These are phyloP conservation scores for Cetonia aurata DNA, from an alignment of 2,888 invertebrate species.

Conservation along the genomic window DNA sequence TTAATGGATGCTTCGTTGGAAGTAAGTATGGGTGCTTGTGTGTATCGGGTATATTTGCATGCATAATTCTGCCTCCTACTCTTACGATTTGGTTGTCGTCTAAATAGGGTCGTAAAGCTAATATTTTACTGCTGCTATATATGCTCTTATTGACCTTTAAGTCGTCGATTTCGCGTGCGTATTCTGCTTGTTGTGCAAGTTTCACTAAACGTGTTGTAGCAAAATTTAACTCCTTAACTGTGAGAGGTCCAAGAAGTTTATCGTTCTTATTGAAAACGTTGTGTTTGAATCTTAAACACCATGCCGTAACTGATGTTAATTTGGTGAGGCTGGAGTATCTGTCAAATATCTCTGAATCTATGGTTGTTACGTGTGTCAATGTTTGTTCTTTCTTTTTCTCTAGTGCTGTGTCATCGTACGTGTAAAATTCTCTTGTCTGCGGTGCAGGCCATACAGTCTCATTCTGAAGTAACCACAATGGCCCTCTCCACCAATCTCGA, in stretches of 20 bases:
- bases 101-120: neutral
- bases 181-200: neutral
- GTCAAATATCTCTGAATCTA: neutral
- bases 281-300: neutral
- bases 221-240: neutral
- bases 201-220: neutral
- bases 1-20: neutral
- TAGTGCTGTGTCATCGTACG: neutral
- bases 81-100: neutral
- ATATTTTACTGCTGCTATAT: neutral
- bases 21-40: neutral
- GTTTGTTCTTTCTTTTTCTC: neutral
- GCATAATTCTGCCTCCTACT: neutral
- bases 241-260: neutral
- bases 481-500: constrained; percentile 46
- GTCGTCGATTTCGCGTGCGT: neutral
- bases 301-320: neutral
- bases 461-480: constrained; percentile 45
- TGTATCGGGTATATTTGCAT: neutral
- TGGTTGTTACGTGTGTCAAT: neutral
- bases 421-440: neutral
- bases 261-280: neutral
- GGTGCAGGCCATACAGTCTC: constrained; percentile 47
- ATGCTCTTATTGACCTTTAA: neutral
- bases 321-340: neutral